Conservation (phyloP, 2,797 vertebrate genomes). For the Chromis chromis region DNA sequence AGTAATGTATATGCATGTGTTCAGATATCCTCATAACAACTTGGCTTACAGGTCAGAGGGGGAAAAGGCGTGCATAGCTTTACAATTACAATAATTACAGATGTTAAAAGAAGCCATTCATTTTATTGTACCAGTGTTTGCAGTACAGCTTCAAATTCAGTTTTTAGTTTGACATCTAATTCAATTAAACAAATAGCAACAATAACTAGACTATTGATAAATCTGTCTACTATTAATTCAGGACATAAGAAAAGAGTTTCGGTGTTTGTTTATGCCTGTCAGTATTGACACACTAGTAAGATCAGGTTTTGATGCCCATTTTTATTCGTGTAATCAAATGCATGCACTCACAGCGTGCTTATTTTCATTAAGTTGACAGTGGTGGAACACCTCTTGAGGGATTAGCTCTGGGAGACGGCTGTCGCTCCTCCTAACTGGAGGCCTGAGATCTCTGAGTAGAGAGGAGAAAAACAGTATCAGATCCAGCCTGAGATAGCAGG, state of each 20-base stretch:
- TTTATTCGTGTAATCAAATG: constrained; percentile 40
- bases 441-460: constrained; percentile 83
- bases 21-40: constrained; percentile 83
- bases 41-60: constrained; percentile 67
- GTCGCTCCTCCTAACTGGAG: constrained; percentile 83
- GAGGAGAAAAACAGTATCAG: constrained; percentile 84
- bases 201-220: not conserved
- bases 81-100: constrained; percentile 11
- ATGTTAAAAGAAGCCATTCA: not conserved
- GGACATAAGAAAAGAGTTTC: constrained; percentile 3
- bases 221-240: constrained; percentile 1
- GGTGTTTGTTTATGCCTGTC: constrained; percentile 29
- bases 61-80: constrained; percentile 2
- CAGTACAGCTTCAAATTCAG: not conserved
- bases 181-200: not conserved
- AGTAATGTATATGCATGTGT: constrained; percentile 70
- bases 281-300: constrained; percentile 36
- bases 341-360: constrained; percentile 76
- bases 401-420: constrained; percentile 85
- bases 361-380: constrained; percentile 89
- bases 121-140: not conserved
- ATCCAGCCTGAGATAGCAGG: constrained; percentile 85
- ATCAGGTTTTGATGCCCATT: constrained; percentile 16
- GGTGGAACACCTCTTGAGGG: constrained; percentile 85
- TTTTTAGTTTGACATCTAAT: not conserved